A percentile compares a stretch with the other conserved stretches of the same genome.
phyloP scores from a whole-genome alignment of 2,797 vertebrate genomes.

The Ptychobarbus kaznakovi region DNA sequence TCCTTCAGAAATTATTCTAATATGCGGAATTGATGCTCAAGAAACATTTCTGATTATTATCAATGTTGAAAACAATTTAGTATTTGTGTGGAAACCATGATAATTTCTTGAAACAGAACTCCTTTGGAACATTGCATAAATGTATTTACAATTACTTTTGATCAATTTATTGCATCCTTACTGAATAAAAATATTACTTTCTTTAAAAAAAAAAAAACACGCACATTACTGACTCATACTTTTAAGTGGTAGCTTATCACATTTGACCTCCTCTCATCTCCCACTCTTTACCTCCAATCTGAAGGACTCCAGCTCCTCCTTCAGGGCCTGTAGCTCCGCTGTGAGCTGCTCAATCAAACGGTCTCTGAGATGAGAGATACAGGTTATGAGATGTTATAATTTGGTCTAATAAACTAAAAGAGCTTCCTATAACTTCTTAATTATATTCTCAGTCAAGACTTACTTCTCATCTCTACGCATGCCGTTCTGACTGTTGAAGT shows the following conservation, averaged over 20 bases:
- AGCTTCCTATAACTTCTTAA: not conserved
- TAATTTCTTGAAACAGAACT: not conserved
- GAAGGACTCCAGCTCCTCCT: slow-evolving; percentile 89
- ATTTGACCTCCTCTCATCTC: not conserved
- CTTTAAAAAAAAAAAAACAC: not conserved
- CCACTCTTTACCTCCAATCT: slow-evolving; percentile 85
- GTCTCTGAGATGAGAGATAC: slow-evolving; percentile 78
- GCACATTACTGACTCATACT: too few relatives aligned
- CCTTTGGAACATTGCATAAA: not conserved
- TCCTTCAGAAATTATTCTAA: not conserved
- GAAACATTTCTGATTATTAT: not conserved
- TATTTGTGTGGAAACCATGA: not conserved
- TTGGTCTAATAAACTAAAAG: not conserved
- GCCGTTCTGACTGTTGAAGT: slow-evolving; percentile 97
- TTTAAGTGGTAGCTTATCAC: not conserved
- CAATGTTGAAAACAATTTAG: not conserved
- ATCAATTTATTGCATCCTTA: not conserved
- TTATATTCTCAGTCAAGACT: slow-evolving; percentile 59
- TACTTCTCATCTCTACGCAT: slow-evolving; percentile 95
- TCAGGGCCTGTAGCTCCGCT: slow-evolving; percentile 85
- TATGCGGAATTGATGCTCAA: not conserved
- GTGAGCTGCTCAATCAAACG: slow-evolving; percentile 90
- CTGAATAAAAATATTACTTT: not conserved
- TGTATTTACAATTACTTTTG: not conserved
- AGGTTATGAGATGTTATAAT: not conserved